Evolutionary conservation across 2,797 vertebrate genomes (phyloP), one percentile per base, ranked within the genome.

Genomic region (Benthosema pterotum): DNA sequence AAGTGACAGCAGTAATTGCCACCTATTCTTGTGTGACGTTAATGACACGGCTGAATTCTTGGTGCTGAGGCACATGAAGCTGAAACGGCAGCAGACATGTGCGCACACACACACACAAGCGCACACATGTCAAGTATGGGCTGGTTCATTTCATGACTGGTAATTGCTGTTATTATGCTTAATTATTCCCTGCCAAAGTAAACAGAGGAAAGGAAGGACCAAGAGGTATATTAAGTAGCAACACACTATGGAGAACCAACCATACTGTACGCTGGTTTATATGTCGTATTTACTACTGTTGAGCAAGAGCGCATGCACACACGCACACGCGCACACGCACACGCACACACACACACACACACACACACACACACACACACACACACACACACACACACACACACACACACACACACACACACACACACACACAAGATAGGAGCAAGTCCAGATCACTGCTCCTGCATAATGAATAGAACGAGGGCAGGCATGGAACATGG

Each of bases 1-100:
- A 66, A 75, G n/a, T 43, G 68, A 71, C 59, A 63, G 17, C 66
- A 42, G 54, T 69, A 78, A 87, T 86, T 75, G 81, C 49, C 58
- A 60, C 12, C 72, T 38, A 38, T 7, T 68, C 52, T 60, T 55
- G 56, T 38, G 38, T 71, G 69, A 81, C 68, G 75, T 67, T 73
- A 75, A 83, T 74, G 60, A 75, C 51, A 63, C 69, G 53, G 53
- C 59, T 60, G 62, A 72, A 64, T 52, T 42, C 45, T 74, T 15
- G 17, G 32, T 18, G 43, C 48, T 47, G 14, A 28, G 57, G 54
- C n/a, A 60, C 11, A 17, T 50, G 52, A 74, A 7, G 60, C 49
- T 15, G n/a, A 59, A 43, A 69, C 74, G 5, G 11, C 50, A 52
- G 32, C 16, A 15, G 45, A 46, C 14, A n/a, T n/a, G n/a, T n/a